phyloP scores from a whole-genome alignment of 2,888 invertebrate species.

The Amitus sp. region DNA sequence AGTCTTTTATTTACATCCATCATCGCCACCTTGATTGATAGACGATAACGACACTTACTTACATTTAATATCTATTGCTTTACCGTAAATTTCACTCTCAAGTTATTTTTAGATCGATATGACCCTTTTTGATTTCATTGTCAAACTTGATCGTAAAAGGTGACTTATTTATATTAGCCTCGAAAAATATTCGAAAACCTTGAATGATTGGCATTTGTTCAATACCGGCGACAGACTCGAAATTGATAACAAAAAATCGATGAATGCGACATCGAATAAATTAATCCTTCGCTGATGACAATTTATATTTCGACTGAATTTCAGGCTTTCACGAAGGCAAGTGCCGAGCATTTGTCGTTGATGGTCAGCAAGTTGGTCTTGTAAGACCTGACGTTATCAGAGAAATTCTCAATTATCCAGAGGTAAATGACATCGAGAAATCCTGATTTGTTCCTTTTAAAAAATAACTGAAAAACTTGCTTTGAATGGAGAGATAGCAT shows the following conservation, averaged over 20 bases:
- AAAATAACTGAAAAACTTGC: no score
- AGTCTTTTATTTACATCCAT: slow-evolving; percentile 1
- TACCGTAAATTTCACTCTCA: not conserved
- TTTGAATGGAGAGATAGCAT: not conserved
- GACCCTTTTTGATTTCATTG: slow-evolving; percentile 6
- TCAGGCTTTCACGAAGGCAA: slow-evolving; percentile 80
- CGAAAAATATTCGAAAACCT: slow-evolving; percentile 23
- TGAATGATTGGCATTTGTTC: slow-evolving; percentile 38
- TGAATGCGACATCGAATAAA: no score
- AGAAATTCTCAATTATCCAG: slow-evolving; percentile 82
- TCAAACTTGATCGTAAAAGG: slow-evolving; percentile 33
- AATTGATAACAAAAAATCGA: no score
- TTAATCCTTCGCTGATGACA: no score
- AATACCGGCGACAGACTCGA: no score
- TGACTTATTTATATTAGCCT: slow-evolving; percentile 40
- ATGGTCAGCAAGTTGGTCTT: slow-evolving; percentile 89
- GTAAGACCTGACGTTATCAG: slow-evolving; percentile 86
- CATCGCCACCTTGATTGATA: not conserved
- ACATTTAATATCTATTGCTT: not conserved
- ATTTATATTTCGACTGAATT: slow-evolving; percentile 51
- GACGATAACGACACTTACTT: not conserved
- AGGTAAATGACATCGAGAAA: slow-evolving; percentile 72
- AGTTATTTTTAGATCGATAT: not conserved
- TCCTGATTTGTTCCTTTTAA: no score
- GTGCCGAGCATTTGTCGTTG: slow-evolving; percentile 88